Evolutionary conservation across 2,797 vertebrate genomes (phyloP).

Genomic region (Chelonia mydas): DNA sequence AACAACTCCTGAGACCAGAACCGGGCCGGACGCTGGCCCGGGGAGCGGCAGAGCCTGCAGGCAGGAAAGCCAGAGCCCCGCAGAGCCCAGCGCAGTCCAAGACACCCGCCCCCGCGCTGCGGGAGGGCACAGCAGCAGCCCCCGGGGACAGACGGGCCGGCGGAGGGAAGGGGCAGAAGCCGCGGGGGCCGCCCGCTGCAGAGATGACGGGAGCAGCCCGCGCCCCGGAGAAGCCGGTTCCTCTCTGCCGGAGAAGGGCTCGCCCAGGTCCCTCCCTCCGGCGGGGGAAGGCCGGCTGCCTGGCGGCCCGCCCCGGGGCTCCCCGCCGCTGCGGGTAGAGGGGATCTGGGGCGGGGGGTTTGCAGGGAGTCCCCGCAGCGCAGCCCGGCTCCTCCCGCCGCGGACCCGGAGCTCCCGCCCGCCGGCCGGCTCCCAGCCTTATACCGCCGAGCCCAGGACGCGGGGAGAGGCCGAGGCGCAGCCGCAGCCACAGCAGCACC

Average conservation of each 20-base stretch:
- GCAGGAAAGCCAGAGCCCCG: background rate
- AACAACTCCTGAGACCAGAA: background rate
- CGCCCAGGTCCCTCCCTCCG: background rate
- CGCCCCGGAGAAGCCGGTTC: background rate
- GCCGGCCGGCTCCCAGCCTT: background rate
- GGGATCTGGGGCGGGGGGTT: no score
- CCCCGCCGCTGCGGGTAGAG: no score
- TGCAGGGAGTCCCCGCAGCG: no score
- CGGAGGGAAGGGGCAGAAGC: no score
- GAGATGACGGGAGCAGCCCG: background rate
- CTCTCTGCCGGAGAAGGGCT: background rate
- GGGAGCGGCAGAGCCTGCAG: constrained; percentile 33
- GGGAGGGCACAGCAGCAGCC: background rate
- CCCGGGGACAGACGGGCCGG: background rate
- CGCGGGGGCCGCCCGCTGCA: background rate
- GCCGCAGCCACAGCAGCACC: background rate
- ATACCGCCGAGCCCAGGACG: background rate
- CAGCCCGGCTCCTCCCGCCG: background rate
- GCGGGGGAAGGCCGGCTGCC: background rate
- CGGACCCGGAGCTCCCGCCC: background rate
- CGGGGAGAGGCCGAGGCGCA: background rate
- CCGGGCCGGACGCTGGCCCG: background rate
- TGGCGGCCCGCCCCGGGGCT: background rate
- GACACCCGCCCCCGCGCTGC: background rate
- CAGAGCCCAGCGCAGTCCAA: background rate